These are phyloP conservation scores for Lasioglossum vierecki DNA, from an alignment of 2,888 invertebrate species.

Conservation along the genomic window DNA sequence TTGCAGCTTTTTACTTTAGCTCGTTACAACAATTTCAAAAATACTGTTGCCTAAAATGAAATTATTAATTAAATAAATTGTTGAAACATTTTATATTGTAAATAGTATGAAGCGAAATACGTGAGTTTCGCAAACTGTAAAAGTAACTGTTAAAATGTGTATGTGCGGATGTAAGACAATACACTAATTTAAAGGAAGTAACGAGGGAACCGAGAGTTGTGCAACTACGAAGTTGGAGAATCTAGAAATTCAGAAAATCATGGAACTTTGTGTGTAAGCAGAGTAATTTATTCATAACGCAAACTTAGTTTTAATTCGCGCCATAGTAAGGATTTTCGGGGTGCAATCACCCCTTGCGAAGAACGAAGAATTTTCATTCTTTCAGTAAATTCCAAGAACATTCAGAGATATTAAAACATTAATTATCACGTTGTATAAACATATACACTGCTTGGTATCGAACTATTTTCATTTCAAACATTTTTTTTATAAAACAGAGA, in stretches of 20 bases:
- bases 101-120: no score
- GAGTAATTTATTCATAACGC: background rate
- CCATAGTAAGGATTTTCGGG: background rate
- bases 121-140: no score
- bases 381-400: background rate
- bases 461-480: background rate
- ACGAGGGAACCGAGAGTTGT: background rate
- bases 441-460: background rate
- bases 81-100: no score
- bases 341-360: background rate
- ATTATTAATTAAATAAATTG: no score
- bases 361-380: background rate
- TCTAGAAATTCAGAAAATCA: slow-evolving; percentile 1
- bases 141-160: background rate
- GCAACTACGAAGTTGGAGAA: background rate
- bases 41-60: background rate
- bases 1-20: no score
- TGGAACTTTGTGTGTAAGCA: background rate
- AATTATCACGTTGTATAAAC: background rate
- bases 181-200: background rate
- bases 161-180: background rate
- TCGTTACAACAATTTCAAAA: no score
- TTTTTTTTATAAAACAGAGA: background rate
- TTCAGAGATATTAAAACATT: background rate
- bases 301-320: background rate